Evolutionary conservation across 2,113 vertebrate genomes (phyloP).

Genomic region (Caloenas nicobarica): DNA sequence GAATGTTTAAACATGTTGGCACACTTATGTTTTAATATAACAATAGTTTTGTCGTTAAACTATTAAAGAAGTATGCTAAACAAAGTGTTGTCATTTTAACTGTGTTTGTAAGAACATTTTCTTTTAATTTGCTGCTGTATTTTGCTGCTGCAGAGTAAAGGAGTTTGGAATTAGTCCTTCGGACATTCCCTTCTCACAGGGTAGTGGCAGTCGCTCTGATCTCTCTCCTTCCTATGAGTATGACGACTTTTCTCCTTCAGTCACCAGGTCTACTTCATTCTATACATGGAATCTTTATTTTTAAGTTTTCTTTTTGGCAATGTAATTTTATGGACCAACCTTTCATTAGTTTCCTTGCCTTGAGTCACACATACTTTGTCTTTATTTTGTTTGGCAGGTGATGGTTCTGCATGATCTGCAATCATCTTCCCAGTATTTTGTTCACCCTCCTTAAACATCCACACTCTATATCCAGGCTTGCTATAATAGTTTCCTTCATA

Average conservation of each 20-base stretch:
- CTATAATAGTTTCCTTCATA: constrained; percentile 37
- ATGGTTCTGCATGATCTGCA: constrained; percentile 75
- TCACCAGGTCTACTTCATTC: constrained; percentile 82
- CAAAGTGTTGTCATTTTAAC: constrained; percentile 52
- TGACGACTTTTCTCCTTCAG: constrained; percentile 86
- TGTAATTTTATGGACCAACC: constrained; percentile 45
- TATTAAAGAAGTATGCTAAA: constrained; percentile 30
- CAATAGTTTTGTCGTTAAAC: background rate
- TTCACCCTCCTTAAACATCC: constrained; percentile 66
- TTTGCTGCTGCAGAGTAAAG: constrained; percentile 92
- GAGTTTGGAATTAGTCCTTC: constrained; percentile 99
- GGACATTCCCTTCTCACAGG: constrained; percentile 97
- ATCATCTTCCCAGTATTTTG: constrained; percentile 70
- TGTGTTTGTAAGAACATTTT: constrained; percentile 76
- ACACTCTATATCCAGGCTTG: constrained; percentile 55
- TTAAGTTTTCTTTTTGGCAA: constrained; percentile 49
- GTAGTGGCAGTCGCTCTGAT: constrained; percentile 89
- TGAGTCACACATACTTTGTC: constrained; percentile 62
- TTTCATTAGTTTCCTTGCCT: constrained; percentile 63
- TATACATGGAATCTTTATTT: constrained; percentile 71
- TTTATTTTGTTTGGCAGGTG: constrained; percentile 74
- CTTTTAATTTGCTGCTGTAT: constrained; percentile 78
- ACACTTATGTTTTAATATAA: background rate
- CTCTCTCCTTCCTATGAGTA: constrained; percentile 97
- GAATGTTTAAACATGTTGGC: background rate